Conservation (phyloP, 2,113 vertebrate genomes). For the Sceloporus tristichus region DNA sequence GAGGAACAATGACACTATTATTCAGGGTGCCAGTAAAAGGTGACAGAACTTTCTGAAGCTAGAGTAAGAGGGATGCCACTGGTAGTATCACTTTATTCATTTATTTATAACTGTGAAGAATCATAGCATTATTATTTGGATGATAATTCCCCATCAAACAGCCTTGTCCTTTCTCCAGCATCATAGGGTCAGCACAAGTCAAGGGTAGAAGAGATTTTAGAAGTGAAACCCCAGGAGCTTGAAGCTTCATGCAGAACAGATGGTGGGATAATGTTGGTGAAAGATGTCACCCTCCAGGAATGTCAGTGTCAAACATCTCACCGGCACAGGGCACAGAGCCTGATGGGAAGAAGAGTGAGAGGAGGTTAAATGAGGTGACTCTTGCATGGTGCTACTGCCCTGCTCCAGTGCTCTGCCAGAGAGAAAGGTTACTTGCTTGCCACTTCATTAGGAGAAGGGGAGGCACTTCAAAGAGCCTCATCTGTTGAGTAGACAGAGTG, state of each 20-base stretch:
- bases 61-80: neutral
- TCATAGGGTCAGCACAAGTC: conserved; percentile 8
- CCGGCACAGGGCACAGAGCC: neutral
- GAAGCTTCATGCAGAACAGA: neutral
- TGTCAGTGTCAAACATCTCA: conserved; percentile 17
- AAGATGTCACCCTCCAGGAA: conserved; percentile 6
- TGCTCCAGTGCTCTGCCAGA: conserved; percentile 36
- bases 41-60: neutral
- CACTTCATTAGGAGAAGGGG: conserved; percentile 61
- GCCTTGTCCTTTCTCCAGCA: neutral
- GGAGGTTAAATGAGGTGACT: conserved; percentile 6
- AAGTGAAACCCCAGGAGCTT: neutral
- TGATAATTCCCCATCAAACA: neutral
- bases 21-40: neutral
- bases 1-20: neutral
- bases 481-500: conserved; percentile 66
- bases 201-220: neutral
- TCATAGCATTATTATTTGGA: neutral
- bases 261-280: conserved; percentile 10
- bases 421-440: conserved; percentile 48
- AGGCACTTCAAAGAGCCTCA: conserved; percentile 50
- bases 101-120: neutral
- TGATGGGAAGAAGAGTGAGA: neutral
- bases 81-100: neutral
- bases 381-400: conserved; percentile 9